Evolutionary conservation across 2,888 invertebrate genomes (phyloP).

Genomic region (Notodonta ziczac): DNA sequence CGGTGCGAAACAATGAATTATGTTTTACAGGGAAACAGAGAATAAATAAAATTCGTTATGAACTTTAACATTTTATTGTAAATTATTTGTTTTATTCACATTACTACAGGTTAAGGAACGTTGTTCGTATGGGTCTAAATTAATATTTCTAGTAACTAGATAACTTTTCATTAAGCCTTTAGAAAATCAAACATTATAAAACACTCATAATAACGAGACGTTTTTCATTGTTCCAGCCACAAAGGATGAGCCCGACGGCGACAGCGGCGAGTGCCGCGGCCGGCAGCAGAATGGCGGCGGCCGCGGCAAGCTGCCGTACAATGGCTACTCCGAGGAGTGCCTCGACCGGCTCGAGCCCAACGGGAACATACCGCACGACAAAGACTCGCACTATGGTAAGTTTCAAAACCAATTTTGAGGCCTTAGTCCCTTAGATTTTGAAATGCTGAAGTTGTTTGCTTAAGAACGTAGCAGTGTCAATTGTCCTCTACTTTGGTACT

Average conservation of each 20-base stretch:
- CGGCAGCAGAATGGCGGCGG: slow-evolving; percentile 86
- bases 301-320: slow-evolving; percentile 93
- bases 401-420: slow-evolving; percentile 12
- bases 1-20: slow-evolving; percentile 20
- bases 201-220: background rate
- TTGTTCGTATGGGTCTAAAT: too few species aligned
- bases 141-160: too few species aligned
- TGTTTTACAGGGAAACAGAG: slow-evolving; percentile 21
- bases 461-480: too few species aligned
- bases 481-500: too few species aligned
- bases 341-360: slow-evolving; percentile 96
- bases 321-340: slow-evolving; percentile 97
- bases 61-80: background rate
- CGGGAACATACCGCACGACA: slow-evolving; percentile 95
- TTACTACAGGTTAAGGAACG: too few species aligned
- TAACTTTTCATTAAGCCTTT: too few species aligned
- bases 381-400: slow-evolving; percentile 87
- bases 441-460: too few species aligned
- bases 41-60: slow-evolving; percentile 9
- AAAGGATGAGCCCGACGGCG: slow-evolving; percentile 94
- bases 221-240: slow-evolving; percentile 89
- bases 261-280: slow-evolving; percentile 73
- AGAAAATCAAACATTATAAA: too few species aligned
- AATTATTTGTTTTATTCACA: background rate
- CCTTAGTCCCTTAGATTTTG: too few species aligned